Evolutionary conservation across 2,113 vertebrate genomes (phyloP), one percentile per base, ranked within the genome.

Genomic region (Trachemys scripta): DNA sequence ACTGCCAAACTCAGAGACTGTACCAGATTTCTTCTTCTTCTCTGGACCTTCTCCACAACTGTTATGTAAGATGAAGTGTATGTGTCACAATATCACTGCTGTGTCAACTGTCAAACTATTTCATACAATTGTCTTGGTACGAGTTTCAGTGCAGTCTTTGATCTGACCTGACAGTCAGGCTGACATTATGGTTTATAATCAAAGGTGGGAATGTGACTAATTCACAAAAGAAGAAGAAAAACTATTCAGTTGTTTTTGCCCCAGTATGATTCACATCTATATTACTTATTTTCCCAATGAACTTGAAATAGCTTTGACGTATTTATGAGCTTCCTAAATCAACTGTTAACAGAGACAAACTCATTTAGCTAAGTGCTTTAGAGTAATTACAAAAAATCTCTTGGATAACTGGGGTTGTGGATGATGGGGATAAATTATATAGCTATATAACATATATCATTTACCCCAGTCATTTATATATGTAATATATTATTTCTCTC

Each of bases 391-490:
- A 12, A 35, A 62, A 11, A 17, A 4, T 3, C 19, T 35, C 38
- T 49, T 1, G 0, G 3, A 8, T 5, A 4, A 3, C 2, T 16
- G 25, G 53, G 25, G 2, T 9, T 27, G 54, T 5, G 65, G 88
- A 54, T 3, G 78, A 5, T 7, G 49, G 62, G 59, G 31, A 69
- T 1, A 59, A 35, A 1, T 25, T 5, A 76, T 25, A 12, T 45
- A 22, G 45, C 22, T 76, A 42, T 25, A 42, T 69, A 38, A 38
- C 35, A 20, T n/a, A n/a, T 9, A n/a, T 69, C 4, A 38, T 69
- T 69, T 38, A n/a, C 12, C 75, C 5, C 75, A 76, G 25, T 47
- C 75, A 76, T 27, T 12, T 76, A 45, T 76, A 42, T 76, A 69
- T n/a, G 8, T 38, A 69, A 59, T 57, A 20, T 50, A 14, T 16